Base-by-base conservation (phyloP, 1,140 invertebrate genomes). In the Eurytemora carolleeae region DNA sequence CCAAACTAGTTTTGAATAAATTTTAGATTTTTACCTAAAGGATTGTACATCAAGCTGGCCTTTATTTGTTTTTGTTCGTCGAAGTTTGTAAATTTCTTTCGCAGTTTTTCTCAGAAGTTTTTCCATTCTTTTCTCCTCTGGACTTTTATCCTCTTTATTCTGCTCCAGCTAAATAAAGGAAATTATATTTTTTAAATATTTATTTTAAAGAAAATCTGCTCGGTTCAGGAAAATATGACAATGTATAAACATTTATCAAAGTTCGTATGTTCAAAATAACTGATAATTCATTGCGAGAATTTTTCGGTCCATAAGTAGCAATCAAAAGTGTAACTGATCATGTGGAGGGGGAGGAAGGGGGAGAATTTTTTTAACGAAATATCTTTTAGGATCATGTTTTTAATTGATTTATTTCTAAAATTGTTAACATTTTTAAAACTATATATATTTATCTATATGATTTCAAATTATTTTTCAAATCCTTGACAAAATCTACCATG, bases 31-130 rank as follows among this genome's bases (percentile, higher is more conserved):
- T 80, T 73, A 94, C 89, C 88, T 91, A 73, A 95, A 94, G 20
- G 87, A 88, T 66, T 88, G 83, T 62, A 91, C 76, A 71, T 93
- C 89, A 1, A 88, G 87, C 70, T 87, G 85, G 59, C 86, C 83
- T 65, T 85, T 65, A n/a, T 85, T 85, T 66, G 84, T 85, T 67
- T 87, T 83, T 24, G 83, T 87, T 71, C 86, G 86, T 61, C 88
- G 73, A 54, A 95, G 73, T 66, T 88, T 85, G 70, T 93, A 90
- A 63, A 94, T 87, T 72, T 92, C 87, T 67, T 86, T 80, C 57
- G 85, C 86, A 1, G 87, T 87, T 72, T 85, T 84, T 72, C 84
- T 82, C 26, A 92, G 73, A 70, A 90, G 80, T 66, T 84, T 83
- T 65, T 87, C 81, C 2, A 88, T 79, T 67, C 84, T 82, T 58